Evolutionary conservation across 64 coral and sea anemone genomes (phyloP).

Genomic region (Actinia equina): DNA sequence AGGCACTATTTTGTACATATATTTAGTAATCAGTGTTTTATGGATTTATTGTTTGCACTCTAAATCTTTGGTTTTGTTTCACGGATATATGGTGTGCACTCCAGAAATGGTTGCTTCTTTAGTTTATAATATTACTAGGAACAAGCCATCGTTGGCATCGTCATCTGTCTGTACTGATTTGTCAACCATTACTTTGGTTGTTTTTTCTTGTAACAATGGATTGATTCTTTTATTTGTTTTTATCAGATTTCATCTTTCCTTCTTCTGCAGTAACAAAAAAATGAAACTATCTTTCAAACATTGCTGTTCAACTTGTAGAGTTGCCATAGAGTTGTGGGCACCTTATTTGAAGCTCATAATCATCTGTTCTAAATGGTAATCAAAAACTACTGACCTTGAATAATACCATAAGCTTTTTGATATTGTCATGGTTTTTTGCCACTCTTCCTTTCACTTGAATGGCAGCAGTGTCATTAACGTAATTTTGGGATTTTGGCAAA

Average conservation of each 20-base stretch:
- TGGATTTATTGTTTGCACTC: too few species aligned
- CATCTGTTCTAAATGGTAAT: too few species aligned
- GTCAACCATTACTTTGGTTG: neutral
- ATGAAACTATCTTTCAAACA: too few species aligned
- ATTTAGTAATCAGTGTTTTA: too few species aligned
- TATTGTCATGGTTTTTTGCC: neutral
- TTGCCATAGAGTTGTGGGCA: too few species aligned
- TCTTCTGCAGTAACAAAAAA: neutral
- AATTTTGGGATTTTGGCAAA: constrained; percentile 1
- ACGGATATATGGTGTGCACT: too few species aligned
- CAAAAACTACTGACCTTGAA: too few species aligned
- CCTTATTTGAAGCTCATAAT: too few species aligned
- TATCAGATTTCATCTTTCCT: neutral
- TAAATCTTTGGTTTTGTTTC: too few species aligned
- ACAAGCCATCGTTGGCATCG: neutral
- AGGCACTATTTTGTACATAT: too few species aligned
- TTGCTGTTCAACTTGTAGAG: too few species aligned
- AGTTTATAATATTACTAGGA: neutral
- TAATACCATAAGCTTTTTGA: neutral
- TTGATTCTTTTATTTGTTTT: neutral
- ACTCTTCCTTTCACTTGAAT: neutral
- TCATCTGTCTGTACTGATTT: constrained; percentile 1
- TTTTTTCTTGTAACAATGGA: neutral
- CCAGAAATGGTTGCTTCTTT: too few species aligned
- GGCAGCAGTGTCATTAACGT: neutral